Percentiles rank a stretch among this genome's conserved stretches.
These are phyloP conservation scores for Pempheris klunzingeri DNA, from an alignment of 2,797 vertebrate species.

Conservation along the genomic window DNA sequence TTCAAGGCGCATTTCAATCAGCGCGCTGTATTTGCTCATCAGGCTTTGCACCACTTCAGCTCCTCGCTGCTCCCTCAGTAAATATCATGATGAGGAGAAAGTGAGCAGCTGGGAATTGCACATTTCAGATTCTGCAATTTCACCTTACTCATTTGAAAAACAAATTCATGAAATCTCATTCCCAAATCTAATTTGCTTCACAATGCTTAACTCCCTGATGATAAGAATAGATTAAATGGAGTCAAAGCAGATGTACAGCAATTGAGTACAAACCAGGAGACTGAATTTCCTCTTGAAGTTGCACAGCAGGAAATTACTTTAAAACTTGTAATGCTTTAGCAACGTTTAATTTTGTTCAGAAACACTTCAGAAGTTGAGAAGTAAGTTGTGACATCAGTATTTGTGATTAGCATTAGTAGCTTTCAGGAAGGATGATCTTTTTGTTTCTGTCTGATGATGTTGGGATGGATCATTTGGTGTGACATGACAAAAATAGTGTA, in stretches of 20 bases:
- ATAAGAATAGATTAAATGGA: slow-evolving; percentile 28
- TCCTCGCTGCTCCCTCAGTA: slow-evolving; percentile 5
- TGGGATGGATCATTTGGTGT: too few relatives aligned
- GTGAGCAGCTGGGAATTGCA: slow-evolving; percentile 9
- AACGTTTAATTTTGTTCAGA: background rate
- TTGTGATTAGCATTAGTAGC: too few relatives aligned
- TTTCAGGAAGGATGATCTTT: too few relatives aligned
- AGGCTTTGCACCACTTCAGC: background rate
- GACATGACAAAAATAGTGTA: too few relatives aligned
- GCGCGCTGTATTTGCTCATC: slow-evolving; percentile 13
- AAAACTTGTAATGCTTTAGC: background rate
- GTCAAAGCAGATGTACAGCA: slow-evolving; percentile 31
- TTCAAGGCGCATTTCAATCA: slow-evolving; percentile 39
- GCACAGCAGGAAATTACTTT: slow-evolving; percentile 10
- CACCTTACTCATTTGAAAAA: slow-evolving; percentile 1
- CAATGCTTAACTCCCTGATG: background rate
- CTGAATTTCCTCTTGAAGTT: slow-evolving; percentile 25
- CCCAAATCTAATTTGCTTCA: slow-evolving; percentile 38
- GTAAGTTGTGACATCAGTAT: too few relatives aligned
- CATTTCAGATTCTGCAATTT: slow-evolving; percentile 42
- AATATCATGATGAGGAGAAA: background rate
- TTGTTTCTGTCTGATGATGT: too few relatives aligned
- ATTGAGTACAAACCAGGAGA: slow-evolving; percentile 5
- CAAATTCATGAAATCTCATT: slow-evolving; percentile 37
- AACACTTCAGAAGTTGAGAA: background rate